These are phyloP conservation scores for Pinctada fucata DNA, from an alignment of 2,888 invertebrate species.

Conservation along the genomic window DNA sequence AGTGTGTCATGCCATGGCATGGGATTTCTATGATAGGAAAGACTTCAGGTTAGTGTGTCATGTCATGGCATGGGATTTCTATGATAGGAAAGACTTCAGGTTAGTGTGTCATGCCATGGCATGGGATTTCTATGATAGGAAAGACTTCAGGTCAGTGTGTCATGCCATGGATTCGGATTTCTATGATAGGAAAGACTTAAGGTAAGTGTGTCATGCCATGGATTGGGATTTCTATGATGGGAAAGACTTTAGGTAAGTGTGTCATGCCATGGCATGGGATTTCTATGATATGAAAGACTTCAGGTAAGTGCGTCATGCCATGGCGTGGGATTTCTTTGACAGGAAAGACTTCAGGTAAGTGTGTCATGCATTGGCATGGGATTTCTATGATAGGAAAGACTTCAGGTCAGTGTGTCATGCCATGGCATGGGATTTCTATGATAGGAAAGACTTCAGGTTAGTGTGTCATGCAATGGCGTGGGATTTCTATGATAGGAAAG, in stretches of 20 bases:
- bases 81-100: too few species aligned
- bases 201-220: too few species aligned
- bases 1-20: too few species aligned
- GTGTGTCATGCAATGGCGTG: slow-evolving; percentile 86
- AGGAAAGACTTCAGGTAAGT: slow-evolving; percentile 83
- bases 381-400: slow-evolving; percentile 85
- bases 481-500: slow-evolving; percentile 91
- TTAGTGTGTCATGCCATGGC: slow-evolving; percentile 84
- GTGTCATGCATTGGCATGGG: slow-evolving; percentile 80
- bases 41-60: too few species aligned
- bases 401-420: slow-evolving; percentile 80
- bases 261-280: background rate
- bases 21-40: too few species aligned
- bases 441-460: slow-evolving; percentile 90
- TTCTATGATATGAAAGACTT: background rate
- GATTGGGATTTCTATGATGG: too few species aligned
- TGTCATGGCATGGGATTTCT: too few species aligned
- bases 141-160: slow-evolving; percentile 80
- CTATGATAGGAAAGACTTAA: slow-evolving; percentile 81
- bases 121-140: slow-evolving; percentile 91
- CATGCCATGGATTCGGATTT: slow-evolving; percentile 91
- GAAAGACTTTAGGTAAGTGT: slow-evolving; percentile 87
- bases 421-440: slow-evolving; percentile 92
- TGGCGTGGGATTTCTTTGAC: slow-evolving; percentile 92
- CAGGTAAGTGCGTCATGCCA: slow-evolving; percentile 78